Evolutionary conservation across 2,888 invertebrate genomes (phyloP), one percentile per base, ranked within the genome.

Genomic region (Microctonus hyperodae): DNA sequence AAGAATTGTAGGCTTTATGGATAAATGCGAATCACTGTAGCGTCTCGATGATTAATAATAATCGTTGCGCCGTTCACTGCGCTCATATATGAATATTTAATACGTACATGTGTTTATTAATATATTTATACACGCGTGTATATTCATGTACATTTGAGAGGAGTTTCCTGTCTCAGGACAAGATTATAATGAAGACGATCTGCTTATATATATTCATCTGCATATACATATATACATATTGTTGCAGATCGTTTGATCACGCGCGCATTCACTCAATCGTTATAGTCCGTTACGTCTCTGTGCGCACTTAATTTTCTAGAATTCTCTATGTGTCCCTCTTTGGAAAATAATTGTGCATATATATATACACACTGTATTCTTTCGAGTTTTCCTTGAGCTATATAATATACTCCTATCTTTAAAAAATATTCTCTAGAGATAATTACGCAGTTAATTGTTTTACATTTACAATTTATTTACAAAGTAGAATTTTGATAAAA

Each of bases 41-140:
- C 65, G 58, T 69, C 50, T 64, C 61, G 65, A 67, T 56, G 64
- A 68, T 69, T 65, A 64, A 69, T 69, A 70, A 70, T 69, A 67
- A 69, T 65, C 59, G 40, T 67, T 57, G 31, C 31, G 61, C 44
- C 48, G 44, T 65, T 69, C 55, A 44, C 64, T 59, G 55, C 10
- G 33, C n/a, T 44, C 65, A 56, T 55, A 31, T 28, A 55, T 28
- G 23, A 16, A 31, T 55, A 28, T n/a, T 37, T n/a, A n/a, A n/a
- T 37, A 6, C 13, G 13, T 37, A 37, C 37, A 37, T 37, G 37
- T n/a, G 37, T n/a, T n/a, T n/a, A n/a, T n/a, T n/a, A n/a, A n/a
- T 28, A 28, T 28, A 28, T 44, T n/a, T 4, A 44, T 5, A 44
- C 1, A n/a, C n/a, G n/a, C n/a, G n/a, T n/a, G n/a, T n/a, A n/a